phyloP scores from a whole-genome alignment of 1,140 invertebrate genomes.

The Drosophila lacteicornis region DNA sequence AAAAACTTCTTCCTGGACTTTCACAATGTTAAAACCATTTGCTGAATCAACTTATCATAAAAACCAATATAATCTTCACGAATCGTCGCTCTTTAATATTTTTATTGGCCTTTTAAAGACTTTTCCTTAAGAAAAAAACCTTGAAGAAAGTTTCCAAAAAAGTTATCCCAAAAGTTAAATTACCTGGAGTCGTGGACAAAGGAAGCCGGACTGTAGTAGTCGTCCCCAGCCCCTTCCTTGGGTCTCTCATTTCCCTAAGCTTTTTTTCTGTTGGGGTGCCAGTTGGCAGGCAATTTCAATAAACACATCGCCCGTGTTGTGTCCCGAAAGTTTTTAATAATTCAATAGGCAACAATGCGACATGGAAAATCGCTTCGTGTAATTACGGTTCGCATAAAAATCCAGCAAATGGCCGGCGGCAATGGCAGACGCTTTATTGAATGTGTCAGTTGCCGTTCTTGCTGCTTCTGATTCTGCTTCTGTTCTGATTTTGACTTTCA shows the following conservation, averaged over 20 bases:
- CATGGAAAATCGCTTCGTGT: conserved; percentile 59
- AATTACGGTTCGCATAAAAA: conserved; percentile 63
- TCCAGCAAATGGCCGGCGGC: conserved; percentile 36
- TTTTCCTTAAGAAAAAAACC: not conserved
- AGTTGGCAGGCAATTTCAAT: conserved; percentile 51
- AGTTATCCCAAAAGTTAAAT: conserved; percentile 20
- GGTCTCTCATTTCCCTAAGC: conserved; percentile 18
- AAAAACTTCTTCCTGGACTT: not conserved
- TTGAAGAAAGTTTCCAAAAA: not conserved
- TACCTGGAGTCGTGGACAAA: conserved; percentile 7
- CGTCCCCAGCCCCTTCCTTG: not conserved
- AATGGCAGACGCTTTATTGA: conserved; percentile 15
- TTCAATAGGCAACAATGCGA: conserved; percentile 51
- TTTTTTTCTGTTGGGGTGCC: conserved; percentile 14
- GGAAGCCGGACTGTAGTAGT: conserved; percentile 27
- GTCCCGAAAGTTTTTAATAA: conserved; percentile 55
- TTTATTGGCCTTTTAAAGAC: not conserved
- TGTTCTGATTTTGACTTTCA: conserved; percentile 45
- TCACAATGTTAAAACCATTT: not conserved
- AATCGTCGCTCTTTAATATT: too few relatives aligned
- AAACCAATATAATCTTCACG: too few relatives aligned
- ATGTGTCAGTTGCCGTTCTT: conserved; percentile 9
- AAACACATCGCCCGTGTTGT: conserved; percentile 32
- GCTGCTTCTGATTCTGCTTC: conserved; percentile 10
- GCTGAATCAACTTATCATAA: not conserved